Percentiles rank a stretch among this genome's conserved stretches.
Conservation (phyloP, 2,797 vertebrate species). For the Botia kubotai region DNA sequence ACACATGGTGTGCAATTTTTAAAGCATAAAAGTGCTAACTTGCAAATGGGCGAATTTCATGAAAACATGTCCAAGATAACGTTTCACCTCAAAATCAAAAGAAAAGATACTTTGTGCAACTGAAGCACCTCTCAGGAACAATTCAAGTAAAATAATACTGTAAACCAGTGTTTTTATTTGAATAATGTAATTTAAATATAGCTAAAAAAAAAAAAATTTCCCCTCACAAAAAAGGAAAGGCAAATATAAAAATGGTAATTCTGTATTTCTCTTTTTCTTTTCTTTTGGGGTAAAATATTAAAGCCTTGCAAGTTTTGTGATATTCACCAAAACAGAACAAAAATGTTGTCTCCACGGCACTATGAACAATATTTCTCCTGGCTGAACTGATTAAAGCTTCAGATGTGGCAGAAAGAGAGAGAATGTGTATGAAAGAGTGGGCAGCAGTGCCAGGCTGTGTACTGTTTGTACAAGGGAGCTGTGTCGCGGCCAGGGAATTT, state of each 20-base stretch:
- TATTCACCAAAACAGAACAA: conserved; percentile 39
- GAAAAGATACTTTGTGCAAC: no score
- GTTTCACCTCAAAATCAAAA: no score
- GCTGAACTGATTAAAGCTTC: conserved; percentile 47
- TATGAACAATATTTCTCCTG: conserved; percentile 16
- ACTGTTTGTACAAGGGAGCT: conserved; percentile 20
- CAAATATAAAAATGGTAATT: background rate
- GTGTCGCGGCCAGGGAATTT: conserved; percentile 21
- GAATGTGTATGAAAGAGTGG: background rate
- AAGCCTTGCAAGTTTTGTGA: conserved; percentile 9
- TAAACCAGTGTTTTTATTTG: no score
- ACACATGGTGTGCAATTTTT: background rate
- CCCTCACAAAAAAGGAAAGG: no score
- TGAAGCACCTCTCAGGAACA: no score
- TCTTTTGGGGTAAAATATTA: background rate
- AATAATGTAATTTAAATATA: no score
- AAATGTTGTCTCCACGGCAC: conserved; percentile 18
- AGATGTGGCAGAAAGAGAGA: conserved; percentile 22
- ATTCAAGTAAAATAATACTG: no score
- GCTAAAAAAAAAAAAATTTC: no score
- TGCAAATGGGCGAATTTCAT: conserved; percentile 23
- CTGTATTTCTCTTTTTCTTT: background rate
- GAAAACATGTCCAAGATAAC: background rate
- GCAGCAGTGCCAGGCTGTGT: conserved; percentile 41
- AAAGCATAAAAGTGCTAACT: background rate